These are phyloP conservation scores for Podargus strigoides DNA, from an alignment of 2,797 vertebrate genomes.

Conservation along the genomic window DNA sequence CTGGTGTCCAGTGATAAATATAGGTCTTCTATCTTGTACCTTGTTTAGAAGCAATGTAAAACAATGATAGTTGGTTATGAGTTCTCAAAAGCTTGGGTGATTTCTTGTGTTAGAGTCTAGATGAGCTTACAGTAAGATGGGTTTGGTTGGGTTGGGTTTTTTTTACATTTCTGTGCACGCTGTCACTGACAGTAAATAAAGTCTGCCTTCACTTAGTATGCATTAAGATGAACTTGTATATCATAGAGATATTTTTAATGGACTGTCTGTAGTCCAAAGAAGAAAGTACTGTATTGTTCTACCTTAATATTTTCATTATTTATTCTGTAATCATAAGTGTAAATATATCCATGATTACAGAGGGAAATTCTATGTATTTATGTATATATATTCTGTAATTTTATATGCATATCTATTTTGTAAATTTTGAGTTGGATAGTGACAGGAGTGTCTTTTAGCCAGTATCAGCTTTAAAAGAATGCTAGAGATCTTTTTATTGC, in stretches of 20 bases:
- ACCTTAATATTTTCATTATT: neutral
- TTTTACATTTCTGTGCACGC: neutral
- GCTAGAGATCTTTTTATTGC: neutral
- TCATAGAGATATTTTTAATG: neutral
- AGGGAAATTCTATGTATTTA: slow-evolving; percentile 32
- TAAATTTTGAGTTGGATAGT: neutral
- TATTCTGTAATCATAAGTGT: neutral
- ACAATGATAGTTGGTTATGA: neutral
- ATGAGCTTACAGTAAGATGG: neutral
- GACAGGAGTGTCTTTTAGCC: neutral
- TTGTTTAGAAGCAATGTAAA: neutral
- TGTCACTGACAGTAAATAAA: neutral
- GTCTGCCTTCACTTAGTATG: neutral
- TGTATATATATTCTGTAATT: neutral
- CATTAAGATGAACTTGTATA: neutral
- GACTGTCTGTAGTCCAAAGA: neutral
- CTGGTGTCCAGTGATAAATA: neutral
- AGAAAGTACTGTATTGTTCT: neutral
- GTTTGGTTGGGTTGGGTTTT: neutral
- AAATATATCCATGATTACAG: neutral
- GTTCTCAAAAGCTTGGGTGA: neutral
- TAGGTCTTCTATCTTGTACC: neutral
- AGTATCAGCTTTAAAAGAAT: neutral
- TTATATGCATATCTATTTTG: neutral
- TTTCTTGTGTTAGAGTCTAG: neutral